Percentiles rank a stretch among this genome's conserved stretches.
Evolutionary conservation across 2,797 vertebrate species (phyloP).

Genomic region (Peromyscus nudipes): DNA sequence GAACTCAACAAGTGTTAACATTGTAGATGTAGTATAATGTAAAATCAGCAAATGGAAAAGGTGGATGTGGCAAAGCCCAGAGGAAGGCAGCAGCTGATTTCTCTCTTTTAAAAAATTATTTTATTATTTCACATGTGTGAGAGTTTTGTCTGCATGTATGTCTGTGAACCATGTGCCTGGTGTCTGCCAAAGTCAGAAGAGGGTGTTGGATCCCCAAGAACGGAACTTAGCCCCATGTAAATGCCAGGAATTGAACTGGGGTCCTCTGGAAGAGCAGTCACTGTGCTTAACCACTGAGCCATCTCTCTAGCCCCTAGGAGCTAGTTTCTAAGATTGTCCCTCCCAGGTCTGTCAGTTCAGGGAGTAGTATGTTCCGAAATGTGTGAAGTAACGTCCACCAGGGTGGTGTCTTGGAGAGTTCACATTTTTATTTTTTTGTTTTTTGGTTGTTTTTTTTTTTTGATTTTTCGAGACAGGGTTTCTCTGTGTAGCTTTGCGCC

Average conservation of each 20-base stretch:
- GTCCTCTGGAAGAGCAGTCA: background rate
- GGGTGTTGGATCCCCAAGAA: too few species aligned
- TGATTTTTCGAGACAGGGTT: too few species aligned
- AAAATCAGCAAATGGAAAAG: background rate
- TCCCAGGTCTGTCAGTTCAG: background rate
- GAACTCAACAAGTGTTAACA: background rate
- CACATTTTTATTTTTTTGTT: background rate
- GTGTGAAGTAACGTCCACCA: background rate
- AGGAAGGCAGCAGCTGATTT: background rate
- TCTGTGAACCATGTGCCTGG: background rate
- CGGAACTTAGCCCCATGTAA: background rate
- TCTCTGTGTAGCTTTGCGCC: too few species aligned
- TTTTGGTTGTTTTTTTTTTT: too few species aligned
- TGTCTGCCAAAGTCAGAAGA: background rate
- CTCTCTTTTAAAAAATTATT: background rate
- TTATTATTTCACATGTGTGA: background rate
- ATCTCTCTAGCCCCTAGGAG: background rate
- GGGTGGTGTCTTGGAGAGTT: background rate
- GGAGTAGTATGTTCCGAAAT: background rate
- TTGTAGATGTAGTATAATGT: background rate
- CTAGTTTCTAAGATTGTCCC: background rate
- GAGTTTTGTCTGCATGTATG: background rate
- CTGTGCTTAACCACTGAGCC: background rate
- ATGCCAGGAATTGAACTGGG: background rate
- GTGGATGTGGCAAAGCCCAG: background rate